Evolutionary conservation across 2,888 invertebrate genomes (phyloP), one percentile per base, ranked within the genome.

Genomic region (Camponotus fellah): DNA sequence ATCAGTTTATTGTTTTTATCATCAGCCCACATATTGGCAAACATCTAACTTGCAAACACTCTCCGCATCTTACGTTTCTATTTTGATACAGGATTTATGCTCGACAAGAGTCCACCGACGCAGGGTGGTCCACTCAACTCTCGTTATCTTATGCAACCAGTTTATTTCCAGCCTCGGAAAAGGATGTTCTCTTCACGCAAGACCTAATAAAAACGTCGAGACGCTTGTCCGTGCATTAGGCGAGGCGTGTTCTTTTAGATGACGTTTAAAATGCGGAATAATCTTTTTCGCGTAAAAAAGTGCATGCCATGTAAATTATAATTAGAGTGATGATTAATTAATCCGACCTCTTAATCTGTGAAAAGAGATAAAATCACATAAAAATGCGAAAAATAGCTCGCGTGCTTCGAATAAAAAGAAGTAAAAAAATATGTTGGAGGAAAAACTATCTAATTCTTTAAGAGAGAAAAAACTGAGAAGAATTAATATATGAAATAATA

Each of bases 1-100:
- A 60, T 69, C 86, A 69, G 69, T 56, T 83, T 87, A 87, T 89
- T 89, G 89, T 89, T 88, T 89, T 87, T 80, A 62, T 80, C 60
- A 46, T 21, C n/a, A 10, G 34, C n/a, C 17, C 56, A 8, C 9
- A 37, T 49, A 56, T 43, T 10, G 17, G 58, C 56, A 9, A 60
- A 58, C 40, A 34, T 49, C 37, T 60, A 46, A 60, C 37, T 71
- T 8, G 49, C 72, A 34, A 56, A 56, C 77, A 40, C 34, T 60
- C 34, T 49, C 37, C 46, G 34, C 26, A 32, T 34, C 79, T 46
- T 58, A 21, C 72, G 12, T 71, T 53, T 53, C 79, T 72, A 80
- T 80, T 80, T 56, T 80, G 37, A 79, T 79, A 58, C 46, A 71
- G 62, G 46, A 71, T 71, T 79, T 79, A 79, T 62, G 43, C 60